phyloP scores from a whole-genome alignment of 2,113 vertebrate species.

The Dendrocopos noguchii region DNA sequence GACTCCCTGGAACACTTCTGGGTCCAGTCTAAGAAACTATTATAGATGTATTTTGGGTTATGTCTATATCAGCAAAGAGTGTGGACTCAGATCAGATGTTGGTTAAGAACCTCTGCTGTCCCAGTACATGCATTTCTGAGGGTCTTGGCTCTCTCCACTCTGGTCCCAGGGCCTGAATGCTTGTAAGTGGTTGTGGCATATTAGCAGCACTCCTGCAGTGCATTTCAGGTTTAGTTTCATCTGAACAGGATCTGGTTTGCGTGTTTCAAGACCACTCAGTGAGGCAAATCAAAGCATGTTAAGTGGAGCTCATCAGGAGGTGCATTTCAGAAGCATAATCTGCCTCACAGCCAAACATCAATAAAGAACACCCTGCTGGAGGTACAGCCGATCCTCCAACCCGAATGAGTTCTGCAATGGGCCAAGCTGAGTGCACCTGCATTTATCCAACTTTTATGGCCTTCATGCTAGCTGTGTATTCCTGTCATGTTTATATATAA shows the following conservation, averaged over 20 bases:
- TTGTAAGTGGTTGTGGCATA: neutral
- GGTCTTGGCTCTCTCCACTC: neutral
- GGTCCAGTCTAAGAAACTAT: neutral
- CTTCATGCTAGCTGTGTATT: neutral
- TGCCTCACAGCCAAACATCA: neutral
- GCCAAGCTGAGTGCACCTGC: neutral
- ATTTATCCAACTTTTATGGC: neutral
- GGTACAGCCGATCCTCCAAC: neutral
- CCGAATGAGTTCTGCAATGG: neutral
- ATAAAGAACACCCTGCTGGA: neutral
- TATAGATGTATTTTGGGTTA: neutral
- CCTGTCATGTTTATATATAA: no score
- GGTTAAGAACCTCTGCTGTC: neutral
- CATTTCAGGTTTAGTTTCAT: neutral
- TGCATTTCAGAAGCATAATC: neutral
- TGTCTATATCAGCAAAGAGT: neutral
- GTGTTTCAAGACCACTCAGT: neutral
- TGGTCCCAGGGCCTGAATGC: neutral
- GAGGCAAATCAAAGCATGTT: neutral
- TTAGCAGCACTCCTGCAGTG: neutral
- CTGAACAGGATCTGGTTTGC: neutral
- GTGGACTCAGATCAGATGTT: neutral
- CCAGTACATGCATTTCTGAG: neutral
- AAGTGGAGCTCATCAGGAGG: conserved; percentile 27
- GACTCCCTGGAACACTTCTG: neutral